These are phyloP conservation scores for Parotia lawesii DNA, from an alignment of 2,113 vertebrate species.

Conservation along the genomic window DNA sequence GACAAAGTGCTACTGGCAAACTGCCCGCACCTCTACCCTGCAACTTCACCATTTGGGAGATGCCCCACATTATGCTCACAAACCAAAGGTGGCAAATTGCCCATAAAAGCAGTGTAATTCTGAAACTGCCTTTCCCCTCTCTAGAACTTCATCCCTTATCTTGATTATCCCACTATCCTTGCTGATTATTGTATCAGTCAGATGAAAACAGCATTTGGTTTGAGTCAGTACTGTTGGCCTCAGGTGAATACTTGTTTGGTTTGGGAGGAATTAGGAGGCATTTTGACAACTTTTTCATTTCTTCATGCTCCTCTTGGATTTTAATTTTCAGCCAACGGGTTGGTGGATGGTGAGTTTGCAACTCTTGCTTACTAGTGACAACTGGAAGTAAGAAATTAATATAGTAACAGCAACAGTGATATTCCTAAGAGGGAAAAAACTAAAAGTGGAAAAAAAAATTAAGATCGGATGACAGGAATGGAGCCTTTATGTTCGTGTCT, in stretches of 20 bases:
- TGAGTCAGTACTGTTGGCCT: constrained; percentile 38
- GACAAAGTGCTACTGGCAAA: background rate
- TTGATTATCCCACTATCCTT: background rate
- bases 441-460: background rate
- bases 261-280: constrained; percentile 58
- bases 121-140: background rate
- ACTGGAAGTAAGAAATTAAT: constrained; percentile 50
- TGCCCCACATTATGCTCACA: background rate
- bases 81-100: background rate
- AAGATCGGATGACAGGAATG: background rate
- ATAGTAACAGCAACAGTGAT: constrained; percentile 10
- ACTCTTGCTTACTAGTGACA: constrained; percentile 64
- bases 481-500: background rate
- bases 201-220: constrained; percentile 20
- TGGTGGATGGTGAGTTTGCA: constrained; percentile 64
- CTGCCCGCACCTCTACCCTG: background rate
- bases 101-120: background rate
- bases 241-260: constrained; percentile 57
- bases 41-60: background rate
- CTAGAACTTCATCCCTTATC: background rate
- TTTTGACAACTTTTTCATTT: constrained; percentile 68
- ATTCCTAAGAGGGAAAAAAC: constrained; percentile 17
- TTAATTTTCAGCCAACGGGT: constrained; percentile 64
- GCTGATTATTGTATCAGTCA: background rate
- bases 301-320: constrained; percentile 65